Evolutionary conservation across 2,113 vertebrate species (phyloP).

Genomic region (Ivindomyrus marchei): DNA sequence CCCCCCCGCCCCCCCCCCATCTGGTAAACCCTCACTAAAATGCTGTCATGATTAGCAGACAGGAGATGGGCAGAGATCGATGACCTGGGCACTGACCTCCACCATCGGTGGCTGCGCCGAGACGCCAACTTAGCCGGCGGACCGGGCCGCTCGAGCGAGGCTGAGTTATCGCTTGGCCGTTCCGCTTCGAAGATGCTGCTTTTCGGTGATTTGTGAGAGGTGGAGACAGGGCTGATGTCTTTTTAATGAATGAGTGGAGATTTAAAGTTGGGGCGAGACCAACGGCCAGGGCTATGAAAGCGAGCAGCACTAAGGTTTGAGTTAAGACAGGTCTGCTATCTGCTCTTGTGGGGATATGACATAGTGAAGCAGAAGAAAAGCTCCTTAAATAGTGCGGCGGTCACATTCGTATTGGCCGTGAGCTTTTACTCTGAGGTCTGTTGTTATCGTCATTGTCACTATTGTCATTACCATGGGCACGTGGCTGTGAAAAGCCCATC

Average conservation of each 20-base stretch:
- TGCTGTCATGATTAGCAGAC: not conserved
- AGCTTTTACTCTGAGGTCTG: not conserved
- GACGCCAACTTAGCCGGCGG: too few relatives aligned
- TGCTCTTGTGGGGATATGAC: not conserved
- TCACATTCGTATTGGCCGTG: not conserved
- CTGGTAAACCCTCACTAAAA: not conserved
- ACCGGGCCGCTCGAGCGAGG: too few relatives aligned
- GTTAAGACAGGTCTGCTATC: not conserved
- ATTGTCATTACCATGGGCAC: not conserved
- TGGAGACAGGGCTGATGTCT: not conserved
- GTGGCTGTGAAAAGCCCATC: not conserved
- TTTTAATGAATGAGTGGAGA: not conserved
- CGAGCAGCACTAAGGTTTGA: not conserved
- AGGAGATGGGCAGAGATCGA: too few relatives aligned
- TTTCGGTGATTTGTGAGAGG: not conserved
- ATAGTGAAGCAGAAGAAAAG: not conserved
- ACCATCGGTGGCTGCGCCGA: not conserved
- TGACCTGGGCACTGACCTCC: not conserved
- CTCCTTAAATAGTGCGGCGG: not conserved
- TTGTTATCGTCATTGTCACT: not conserved
- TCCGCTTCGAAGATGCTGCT: not conserved
- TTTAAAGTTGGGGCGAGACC: not conserved
- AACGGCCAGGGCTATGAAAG: not conserved
- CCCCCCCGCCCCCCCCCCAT: too few relatives aligned
- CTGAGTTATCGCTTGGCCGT: not conserved